Conservation (phyloP, 2,888 invertebrate genomes). For the Galerucella nymphaeae region DNA sequence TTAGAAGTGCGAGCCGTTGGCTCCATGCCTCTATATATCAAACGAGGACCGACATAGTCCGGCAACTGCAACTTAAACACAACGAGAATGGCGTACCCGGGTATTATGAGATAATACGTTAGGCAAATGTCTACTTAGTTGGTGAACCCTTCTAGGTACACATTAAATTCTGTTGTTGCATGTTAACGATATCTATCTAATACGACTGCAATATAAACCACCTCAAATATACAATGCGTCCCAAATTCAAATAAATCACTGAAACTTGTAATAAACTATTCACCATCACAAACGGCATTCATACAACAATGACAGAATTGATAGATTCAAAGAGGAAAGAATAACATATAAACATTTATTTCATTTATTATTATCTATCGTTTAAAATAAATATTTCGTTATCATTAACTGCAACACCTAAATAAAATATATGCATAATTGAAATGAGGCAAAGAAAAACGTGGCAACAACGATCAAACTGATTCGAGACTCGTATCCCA, state of each 20-base stretch:
- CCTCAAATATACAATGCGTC: not conserved
- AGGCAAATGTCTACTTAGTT: slow-evolving; percentile 47
- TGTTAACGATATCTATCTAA: slow-evolving; percentile 8
- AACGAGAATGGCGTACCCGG: slow-evolving; percentile 50
- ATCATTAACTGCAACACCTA: not conserved
- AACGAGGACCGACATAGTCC: slow-evolving; percentile 37
- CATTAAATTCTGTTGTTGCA: slow-evolving; percentile 8
- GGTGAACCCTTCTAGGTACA: slow-evolving; percentile 39
- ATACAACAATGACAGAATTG: too few relatives aligned
- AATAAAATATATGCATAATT: not conserved
- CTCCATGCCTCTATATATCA: slow-evolving; percentile 45
- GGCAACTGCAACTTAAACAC: slow-evolving; percentile 58
- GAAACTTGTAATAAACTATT: too few relatives aligned
- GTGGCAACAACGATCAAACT: slow-evolving; percentile 36
- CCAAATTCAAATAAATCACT: too few relatives aligned
- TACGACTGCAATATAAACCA: not conserved
- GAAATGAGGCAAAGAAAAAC: slow-evolving; percentile 13
- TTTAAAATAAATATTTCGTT: not conserved
- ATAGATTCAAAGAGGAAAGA: too few relatives aligned
- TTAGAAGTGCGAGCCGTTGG: slow-evolving; percentile 57
- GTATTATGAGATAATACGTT: slow-evolving; percentile 64
- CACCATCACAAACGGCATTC: too few relatives aligned
- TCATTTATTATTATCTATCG: too few relatives aligned
- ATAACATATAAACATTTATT: too few relatives aligned
- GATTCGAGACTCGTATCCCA: slow-evolving; percentile 51